Conservation (phyloP, 2,113 vertebrate species). For the Lamprotornis superbus region DNA sequence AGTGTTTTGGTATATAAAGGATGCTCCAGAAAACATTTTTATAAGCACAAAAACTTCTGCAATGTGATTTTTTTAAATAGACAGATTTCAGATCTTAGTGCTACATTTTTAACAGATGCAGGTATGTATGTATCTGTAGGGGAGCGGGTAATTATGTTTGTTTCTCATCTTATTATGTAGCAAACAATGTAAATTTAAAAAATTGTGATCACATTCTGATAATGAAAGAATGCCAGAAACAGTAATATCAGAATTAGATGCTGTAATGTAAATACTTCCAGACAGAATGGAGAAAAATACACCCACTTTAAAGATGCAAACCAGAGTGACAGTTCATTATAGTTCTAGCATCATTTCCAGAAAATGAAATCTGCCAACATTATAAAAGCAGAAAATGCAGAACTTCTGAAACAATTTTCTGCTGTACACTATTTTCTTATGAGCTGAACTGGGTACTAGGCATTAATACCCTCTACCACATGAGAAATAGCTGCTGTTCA, state of each 20-base stretch:
- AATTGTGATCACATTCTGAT: background rate
- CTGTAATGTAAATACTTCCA: background rate
- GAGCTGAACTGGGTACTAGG: background rate
- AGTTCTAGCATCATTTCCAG: background rate
- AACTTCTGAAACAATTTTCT: background rate
- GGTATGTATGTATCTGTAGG: background rate
- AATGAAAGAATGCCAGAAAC: background rate
- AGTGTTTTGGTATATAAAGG: background rate
- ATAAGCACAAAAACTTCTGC: background rate
- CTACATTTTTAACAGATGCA: background rate
- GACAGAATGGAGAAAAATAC: background rate
- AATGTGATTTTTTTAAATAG: rapidly evolving
- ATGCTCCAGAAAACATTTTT: background rate
- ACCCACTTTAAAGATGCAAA: background rate
- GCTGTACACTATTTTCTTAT: background rate
- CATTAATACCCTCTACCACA: background rate
- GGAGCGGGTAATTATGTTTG: background rate
- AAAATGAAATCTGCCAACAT: background rate
- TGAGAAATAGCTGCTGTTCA: background rate
- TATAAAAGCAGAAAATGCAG: background rate
- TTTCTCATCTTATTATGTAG: background rate
- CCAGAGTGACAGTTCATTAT: background rate
- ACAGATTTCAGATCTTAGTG: background rate
- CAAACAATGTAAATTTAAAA: background rate
- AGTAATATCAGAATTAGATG: background rate